Evolutionary conservation across 2,797 vertebrate species (phyloP), one percentile per base, ranked within the genome.

Genomic region (Furcifer pardalis): DNA sequence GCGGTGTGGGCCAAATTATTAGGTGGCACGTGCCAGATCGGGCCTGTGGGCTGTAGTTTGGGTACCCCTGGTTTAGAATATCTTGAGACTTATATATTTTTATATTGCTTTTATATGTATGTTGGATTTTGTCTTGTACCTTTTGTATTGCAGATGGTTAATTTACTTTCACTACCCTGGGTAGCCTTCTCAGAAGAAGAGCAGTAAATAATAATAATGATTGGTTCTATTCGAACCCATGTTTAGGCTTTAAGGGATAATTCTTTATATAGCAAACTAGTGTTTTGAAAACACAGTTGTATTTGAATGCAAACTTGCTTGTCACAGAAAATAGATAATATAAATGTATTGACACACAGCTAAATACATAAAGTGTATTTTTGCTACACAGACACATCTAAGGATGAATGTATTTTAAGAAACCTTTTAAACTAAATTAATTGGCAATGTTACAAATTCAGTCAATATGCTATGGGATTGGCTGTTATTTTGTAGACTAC

Each of bases 341-440:
- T 44, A 69, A 32, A 72, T 78, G 6, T 49, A 63, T 73, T 79
- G 30, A 25, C 25, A 40, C 17, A 37, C 3, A 37, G 27, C 8
- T 73, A 44, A 46, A 72, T 81, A 62, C 52, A 52, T 65, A n/a
- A 82, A 82, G 37, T 75, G n/a, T 21, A 2, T 68, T 74, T 74
- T 19, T 74, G 65, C 65, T 71, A 27, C 37, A 77, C n/a, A 74
- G 35, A 60, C n/a, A 83, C 40, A 68, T 15, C n/a, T 63, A 10
- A 35, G 25, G 40, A 65, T 65, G 49, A 19, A 74, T 77, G 32
- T 82, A 69, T 77, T 82, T 77, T 86, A 79, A 82, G n/a, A 83
- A 77, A 52, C 15, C 52, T 72, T 82, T 86, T 82, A 42, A 83
- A 46, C 30, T 40, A 72, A 73, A 86, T 82, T 77, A 74, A 72